A percentile compares a stretch with the other conserved stretches of the same genome.
Conservation (phyloP, 2,113 vertebrate species). For the Pangasianodon hypophthalmus region DNA sequence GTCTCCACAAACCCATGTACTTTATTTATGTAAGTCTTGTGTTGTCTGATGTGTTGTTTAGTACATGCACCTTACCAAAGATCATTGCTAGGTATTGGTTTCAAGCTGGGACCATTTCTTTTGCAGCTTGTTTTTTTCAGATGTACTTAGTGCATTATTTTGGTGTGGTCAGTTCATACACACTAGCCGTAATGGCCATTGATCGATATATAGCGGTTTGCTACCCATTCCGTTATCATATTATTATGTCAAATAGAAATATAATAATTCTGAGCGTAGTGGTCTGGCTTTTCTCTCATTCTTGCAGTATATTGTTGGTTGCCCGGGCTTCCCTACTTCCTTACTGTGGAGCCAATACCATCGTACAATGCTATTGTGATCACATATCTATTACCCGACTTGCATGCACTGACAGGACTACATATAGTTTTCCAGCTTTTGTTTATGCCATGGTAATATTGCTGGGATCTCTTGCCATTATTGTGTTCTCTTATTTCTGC, state of each 20-base stretch:
- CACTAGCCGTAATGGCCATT: slow-evolving; percentile 66
- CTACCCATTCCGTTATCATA: slow-evolving; percentile 61
- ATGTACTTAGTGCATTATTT: slow-evolving; percentile 63
- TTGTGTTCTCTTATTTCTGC: slow-evolving; percentile 61
- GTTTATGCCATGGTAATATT: slow-evolving; percentile 54
- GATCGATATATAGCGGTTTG: slow-evolving; percentile 67
- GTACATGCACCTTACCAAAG: slow-evolving; percentile 64
- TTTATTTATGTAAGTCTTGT: slow-evolving; percentile 63
- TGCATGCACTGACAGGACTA: slow-evolving; percentile 61
- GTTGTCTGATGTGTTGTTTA: slow-evolving; percentile 60
- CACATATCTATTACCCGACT: slow-evolving; percentile 61
- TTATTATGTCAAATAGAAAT: slow-evolving; percentile 56
- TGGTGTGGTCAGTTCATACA: slow-evolving; percentile 55
- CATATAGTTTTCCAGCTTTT: slow-evolving; percentile 55
- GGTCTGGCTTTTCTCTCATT: slow-evolving; percentile 49
- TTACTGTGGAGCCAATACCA: slow-evolving; percentile 64
- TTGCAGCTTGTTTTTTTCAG: slow-evolving; percentile 57
- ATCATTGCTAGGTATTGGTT: slow-evolving; percentile 60
- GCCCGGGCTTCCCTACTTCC: slow-evolving; percentile 64
- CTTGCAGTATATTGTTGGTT: slow-evolving; percentile 29
- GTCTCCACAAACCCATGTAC: slow-evolving; percentile 66
- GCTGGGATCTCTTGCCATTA: slow-evolving; percentile 60
- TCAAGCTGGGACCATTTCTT: slow-evolving; percentile 50
- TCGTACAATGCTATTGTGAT: slow-evolving; percentile 69
- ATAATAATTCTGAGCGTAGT: slow-evolving; percentile 54